Evolutionary conservation across 2,113 vertebrate genomes (phyloP).

Genomic region (Leptobrachium leishanense): DNA sequence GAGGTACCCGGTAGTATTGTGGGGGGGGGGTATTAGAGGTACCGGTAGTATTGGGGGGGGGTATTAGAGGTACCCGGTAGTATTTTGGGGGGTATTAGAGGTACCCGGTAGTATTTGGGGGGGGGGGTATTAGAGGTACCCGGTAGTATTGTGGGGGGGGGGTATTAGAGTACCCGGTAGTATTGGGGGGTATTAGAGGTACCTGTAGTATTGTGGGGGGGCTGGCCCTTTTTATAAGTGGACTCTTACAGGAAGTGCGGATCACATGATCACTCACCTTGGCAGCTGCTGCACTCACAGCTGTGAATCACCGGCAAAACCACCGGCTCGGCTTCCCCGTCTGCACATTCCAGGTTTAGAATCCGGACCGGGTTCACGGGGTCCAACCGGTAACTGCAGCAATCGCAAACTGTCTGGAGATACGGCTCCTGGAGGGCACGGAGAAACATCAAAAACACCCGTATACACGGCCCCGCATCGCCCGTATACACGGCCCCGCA

Average conservation of each 20-base stretch:
- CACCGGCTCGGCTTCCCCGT: conserved; percentile 70
- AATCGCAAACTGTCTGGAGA: conserved; percentile 79
- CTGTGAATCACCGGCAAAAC: conserved; percentile 83
- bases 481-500: too few species aligned
- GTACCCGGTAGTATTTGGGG: neutral
- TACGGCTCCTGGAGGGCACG: conserved; percentile 76
- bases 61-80: too few species aligned
- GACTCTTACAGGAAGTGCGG: too few species aligned
- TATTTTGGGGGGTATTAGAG: neutral
- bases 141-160: too few species aligned
- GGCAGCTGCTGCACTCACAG: conserved; percentile 85
- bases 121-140: neutral
- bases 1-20: neutral
- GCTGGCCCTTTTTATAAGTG: neutral
- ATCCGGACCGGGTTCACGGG: conserved; percentile 75
- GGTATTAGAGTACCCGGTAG: too few species aligned
- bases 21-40: neutral
- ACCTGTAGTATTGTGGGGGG: neutral
- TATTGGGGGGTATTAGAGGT: neutral
- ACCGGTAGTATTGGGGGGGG: too few species aligned
- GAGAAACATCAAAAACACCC: neutral
- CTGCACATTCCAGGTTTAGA: conserved; percentile 74
- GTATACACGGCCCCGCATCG: too few species aligned
- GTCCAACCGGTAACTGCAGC: conserved; percentile 85
- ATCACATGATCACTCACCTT: conserved; percentile 64